Percentiles rank a stretch among this genome's conserved stretches.
Conservation (phyloP, 2,888 invertebrate species). For the Liopterus haemorrhoidalis region DNA sequence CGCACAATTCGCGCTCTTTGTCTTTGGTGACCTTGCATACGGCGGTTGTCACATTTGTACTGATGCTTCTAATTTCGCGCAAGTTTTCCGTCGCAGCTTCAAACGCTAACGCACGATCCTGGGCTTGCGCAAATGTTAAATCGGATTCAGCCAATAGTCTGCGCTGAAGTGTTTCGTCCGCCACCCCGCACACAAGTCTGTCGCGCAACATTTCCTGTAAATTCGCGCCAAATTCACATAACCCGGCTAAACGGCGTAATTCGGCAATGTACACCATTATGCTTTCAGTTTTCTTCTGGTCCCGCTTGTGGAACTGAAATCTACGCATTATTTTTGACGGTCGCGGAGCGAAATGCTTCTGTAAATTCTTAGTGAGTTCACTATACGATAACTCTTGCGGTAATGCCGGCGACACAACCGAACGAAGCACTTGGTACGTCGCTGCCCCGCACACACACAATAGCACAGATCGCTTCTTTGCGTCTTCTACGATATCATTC, state of each 20-base stretch:
- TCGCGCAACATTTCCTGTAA: slow-evolving; percentile 14
- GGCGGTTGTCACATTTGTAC: neutral
- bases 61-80: neutral
- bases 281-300: slow-evolving; percentile 4
- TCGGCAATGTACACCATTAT: slow-evolving; percentile 1
- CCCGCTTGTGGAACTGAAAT: slow-evolving; percentile 16
- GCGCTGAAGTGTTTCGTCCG: slow-evolving; percentile 6
- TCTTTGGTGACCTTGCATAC: neutral
- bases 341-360: slow-evolving; percentile 5
- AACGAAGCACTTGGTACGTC: no score
- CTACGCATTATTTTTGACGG: slow-evolving; percentile 12
- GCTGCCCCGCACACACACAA: no score
- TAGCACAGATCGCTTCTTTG: no score
- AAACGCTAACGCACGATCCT: slow-evolving; percentile 6
- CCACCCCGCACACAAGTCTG: slow-evolving; percentile 9
- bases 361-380: slow-evolving; percentile 9
- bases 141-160: slow-evolving; percentile 11
- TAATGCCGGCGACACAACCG: no score
- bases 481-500: no score
- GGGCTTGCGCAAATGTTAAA: slow-evolving; percentile 6
- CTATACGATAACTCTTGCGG: no score
- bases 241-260: slow-evolving; percentile 8
- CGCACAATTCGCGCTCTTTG: neutral
- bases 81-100: slow-evolving; percentile 11
- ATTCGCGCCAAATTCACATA: slow-evolving; percentile 8